Conservation (phyloP, 2,113 vertebrate genomes). For the Saccopteryx bilineata region DNA sequence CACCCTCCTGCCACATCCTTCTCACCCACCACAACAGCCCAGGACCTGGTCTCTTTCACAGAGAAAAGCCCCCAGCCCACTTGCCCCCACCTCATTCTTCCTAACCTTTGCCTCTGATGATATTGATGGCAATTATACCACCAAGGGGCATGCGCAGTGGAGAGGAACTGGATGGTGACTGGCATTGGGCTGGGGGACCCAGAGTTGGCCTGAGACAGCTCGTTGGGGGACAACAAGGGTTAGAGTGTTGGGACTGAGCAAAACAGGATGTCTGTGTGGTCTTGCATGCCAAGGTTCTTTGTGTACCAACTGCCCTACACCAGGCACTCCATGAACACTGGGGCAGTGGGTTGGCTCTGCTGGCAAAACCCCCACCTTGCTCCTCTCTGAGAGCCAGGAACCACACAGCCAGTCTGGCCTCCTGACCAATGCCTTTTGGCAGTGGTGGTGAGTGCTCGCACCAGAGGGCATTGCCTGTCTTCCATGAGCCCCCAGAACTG, state of each 20-base stretch:
- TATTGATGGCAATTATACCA: neutral
- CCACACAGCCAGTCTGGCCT: neutral
- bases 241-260: neutral
- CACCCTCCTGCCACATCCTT: neutral
- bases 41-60: neutral
- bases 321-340: neutral
- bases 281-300: neutral
- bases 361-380: neutral
- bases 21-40: neutral
- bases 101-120: neutral
- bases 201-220: neutral
- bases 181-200: neutral
- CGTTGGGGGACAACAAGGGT: neutral
- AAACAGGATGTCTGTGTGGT: neutral
- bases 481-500: neutral
- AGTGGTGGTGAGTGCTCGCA: neutral
- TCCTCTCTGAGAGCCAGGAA: neutral
- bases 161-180: neutral
- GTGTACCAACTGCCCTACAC: neutral
- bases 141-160: neutral
- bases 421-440: neutral
- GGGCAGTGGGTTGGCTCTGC: neutral
- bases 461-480: neutral
- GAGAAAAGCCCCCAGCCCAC: neutral
- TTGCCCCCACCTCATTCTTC: neutral